Base-by-base conservation (phyloP, 64 coral and sea anemone genomes). In the Platygyra sinensis region DNA sequence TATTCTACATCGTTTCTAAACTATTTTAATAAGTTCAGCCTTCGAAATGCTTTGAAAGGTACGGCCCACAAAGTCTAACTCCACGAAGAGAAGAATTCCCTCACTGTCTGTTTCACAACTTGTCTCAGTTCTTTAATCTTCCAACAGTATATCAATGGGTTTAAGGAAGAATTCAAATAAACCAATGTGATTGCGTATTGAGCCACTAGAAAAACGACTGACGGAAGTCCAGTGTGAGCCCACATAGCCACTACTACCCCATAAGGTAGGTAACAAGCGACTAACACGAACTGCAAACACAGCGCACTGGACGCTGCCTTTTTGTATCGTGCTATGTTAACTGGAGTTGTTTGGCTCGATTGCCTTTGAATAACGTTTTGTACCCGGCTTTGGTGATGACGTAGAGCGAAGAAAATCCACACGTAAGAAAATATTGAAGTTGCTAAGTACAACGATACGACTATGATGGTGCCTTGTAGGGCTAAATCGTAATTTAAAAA, bases 231-330 rank as follows among this genome's bases (percentile, higher is more conserved):
- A 16, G 19, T 38, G 46, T 65, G 12, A 27, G 81, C 10, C 8
- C 65, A 50, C 12, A 85, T 20, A n/a, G 67, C 9, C 15, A 11
- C 38, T 18, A 71, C 63, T 49, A 72, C 52, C 14, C 11, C 20
- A 28, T 85, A 85, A 7, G 81, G 81, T 0, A 85, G 38, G 72
- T 85, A 85, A 51, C 81, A 85, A 85, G 46, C 19, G 3, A 71
- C 63, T 50, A 85, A 69, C 1, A 63, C 33, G 62, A 85, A 14
- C 36, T 85, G 81, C 42, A 85, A 24, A 63, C 81, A 85, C 20
- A 85, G 63, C 29, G 81, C 63, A 72, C 39, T 71, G 36, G 22
- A 69, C 8, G 69, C 81, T 46, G 62, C 81, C 42, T 85, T 85
- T 85, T 39, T 71, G 60, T 85, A 85, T 51, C 81, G 62, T 0